Conservation (phyloP, 1,140 invertebrate species). For the Drosophila tristis region DNA sequence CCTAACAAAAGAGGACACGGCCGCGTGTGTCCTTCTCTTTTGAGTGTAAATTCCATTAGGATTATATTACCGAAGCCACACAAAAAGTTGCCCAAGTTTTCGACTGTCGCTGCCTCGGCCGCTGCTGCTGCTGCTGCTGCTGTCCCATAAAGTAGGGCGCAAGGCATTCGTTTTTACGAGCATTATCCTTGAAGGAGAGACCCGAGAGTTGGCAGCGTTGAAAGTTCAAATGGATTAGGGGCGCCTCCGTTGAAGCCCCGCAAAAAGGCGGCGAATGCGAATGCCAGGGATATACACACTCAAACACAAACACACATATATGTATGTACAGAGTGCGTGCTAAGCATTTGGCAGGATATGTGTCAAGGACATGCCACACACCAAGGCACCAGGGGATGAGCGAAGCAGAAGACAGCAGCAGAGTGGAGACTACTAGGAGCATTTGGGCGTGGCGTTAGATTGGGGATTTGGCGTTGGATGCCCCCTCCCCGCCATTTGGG, state of each 20-base stretch:
- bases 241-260: conserved; percentile 55
- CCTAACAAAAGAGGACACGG: conserved; percentile 59
- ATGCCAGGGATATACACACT: conserved; percentile 8
- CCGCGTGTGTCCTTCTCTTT: conserved; percentile 39
- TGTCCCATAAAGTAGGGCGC: conserved; percentile 64
- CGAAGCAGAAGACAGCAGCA: not conserved
- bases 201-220: conserved; percentile 32
- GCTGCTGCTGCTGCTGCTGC: not conserved
- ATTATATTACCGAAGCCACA: conserved; percentile 69
- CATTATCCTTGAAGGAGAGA: conserved; percentile 62
- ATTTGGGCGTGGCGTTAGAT: conserved; percentile 33
- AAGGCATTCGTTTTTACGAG: conserved; percentile 55
- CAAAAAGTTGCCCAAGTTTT: conserved; percentile 49
- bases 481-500: conserved; percentile 47
- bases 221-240: conserved; percentile 79
- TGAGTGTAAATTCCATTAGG: conserved; percentile 81
- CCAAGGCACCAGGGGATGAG: no score
- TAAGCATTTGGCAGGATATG: conserved; percentile 61
- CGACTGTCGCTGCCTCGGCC: not conserved
- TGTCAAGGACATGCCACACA: conserved; percentile 70
- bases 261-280: conserved; percentile 43
- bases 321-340: conserved; percentile 51
- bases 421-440: conserved; percentile 20
- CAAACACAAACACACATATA: no score
- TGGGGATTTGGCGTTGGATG: no score